These are phyloP conservation scores for Porphyrio hochstetteri DNA, from an alignment of 2,113 vertebrate genomes.

Conservation along the genomic window DNA sequence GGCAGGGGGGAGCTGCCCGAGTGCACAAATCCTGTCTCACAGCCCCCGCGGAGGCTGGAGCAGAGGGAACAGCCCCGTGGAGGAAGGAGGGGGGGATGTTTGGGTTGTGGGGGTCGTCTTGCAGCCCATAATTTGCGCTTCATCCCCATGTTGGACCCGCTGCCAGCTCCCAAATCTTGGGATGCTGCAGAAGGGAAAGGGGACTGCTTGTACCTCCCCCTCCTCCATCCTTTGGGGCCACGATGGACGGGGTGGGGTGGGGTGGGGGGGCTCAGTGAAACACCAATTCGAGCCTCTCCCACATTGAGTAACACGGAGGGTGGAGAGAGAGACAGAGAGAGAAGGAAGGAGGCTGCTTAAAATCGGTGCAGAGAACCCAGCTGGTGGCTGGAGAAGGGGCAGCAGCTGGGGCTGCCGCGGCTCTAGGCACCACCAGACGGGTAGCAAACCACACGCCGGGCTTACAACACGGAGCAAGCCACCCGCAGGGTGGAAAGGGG, in stretches of 20 bases:
- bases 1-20: not conserved
- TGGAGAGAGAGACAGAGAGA: not conserved
- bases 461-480: not conserved
- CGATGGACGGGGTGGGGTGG: fast-evolving
- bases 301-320: fast-evolving
- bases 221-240: not conserved
- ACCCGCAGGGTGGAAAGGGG: not conserved
- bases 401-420: not conserved
- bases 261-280: not conserved
- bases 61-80: not conserved
- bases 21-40: fast-evolving
- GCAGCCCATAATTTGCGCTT: fast-evolving
- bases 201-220: too few species aligned
- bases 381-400: not conserved
- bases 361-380: not conserved
- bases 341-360: not conserved
- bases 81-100: not conserved
- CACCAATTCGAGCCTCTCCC: not conserved
- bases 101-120: fast-evolving
- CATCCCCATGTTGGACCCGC: fast-evolving
- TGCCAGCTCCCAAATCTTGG: not conserved
- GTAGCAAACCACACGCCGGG: not conserved
- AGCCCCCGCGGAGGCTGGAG: not conserved
- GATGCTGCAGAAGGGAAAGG: not conserved
- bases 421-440: not conserved